A percentile compares a stretch with the other conserved stretches of the same genome.
These are phyloP conservation scores for Notodonta ziczac DNA, from an alignment of 2,888 invertebrate species.

Conservation along the genomic window DNA sequence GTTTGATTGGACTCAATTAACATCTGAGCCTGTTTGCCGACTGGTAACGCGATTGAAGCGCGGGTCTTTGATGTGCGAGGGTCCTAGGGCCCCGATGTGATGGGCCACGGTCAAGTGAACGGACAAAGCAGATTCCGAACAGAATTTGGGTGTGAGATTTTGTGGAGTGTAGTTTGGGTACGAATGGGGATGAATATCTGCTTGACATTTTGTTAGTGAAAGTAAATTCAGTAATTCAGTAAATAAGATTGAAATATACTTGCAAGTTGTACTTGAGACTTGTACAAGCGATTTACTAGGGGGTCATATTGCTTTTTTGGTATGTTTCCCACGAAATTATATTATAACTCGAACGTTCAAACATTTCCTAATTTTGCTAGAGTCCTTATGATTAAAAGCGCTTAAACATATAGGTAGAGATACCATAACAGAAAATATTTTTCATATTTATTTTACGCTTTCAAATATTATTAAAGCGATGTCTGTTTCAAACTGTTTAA, in stretches of 20 bases:
- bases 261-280: too few relatives aligned
- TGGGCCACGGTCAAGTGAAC: conserved; percentile 35
- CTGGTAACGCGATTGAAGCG: conserved; percentile 50
- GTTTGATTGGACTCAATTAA: conserved; percentile 86
- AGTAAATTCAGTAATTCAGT: not conserved
- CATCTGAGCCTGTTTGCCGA: conserved; percentile 68
- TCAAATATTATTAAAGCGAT: not conserved
- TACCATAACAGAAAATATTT: too few relatives aligned
- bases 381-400: too few relatives aligned
- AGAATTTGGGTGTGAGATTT: conserved; percentile 12
- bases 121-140: conserved; percentile 4
- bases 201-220: not conserved
- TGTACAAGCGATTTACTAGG: too few relatives aligned
- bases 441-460: too few relatives aligned
- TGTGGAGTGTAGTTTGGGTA: conserved; percentile 2
- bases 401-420: too few relatives aligned
- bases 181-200: not conserved
- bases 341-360: too few relatives aligned
- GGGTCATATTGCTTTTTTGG: too few relatives aligned
- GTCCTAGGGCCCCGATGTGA: conserved; percentile 14
- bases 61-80: conserved; percentile 37
- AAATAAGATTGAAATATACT: too few relatives aligned
- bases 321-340: too few relatives aligned
- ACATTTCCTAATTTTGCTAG: too few relatives aligned
- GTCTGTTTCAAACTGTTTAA: not conserved